These are phyloP conservation scores for Myotis davidii DNA, from an alignment of 2,113 vertebrate genomes.

Conservation along the genomic window DNA sequence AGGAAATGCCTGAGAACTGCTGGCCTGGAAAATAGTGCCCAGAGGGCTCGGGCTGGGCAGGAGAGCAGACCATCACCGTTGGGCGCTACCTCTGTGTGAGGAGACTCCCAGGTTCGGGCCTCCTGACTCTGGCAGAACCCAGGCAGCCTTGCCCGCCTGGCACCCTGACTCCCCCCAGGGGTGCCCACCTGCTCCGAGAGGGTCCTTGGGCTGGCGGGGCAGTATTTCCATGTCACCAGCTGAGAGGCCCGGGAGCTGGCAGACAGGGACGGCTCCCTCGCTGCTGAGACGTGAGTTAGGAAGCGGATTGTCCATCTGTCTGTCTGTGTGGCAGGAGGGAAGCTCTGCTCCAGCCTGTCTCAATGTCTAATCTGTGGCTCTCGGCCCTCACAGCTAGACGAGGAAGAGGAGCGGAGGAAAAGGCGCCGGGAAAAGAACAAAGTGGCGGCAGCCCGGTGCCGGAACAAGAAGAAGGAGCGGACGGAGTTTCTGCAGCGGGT, in stretches of 20 bases:
- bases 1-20: conserved; percentile 53
- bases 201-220: background rate
- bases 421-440: conserved; percentile 98
- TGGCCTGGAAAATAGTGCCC: conserved; percentile 53
- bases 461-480: conserved; percentile 98
- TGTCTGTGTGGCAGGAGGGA: background rate
- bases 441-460: conserved; percentile 96
- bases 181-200: background rate
- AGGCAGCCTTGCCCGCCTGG: background rate
- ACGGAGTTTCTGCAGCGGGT: conserved; percentile 97
- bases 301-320: background rate
- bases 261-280: accelerated
- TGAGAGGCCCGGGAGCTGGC: background rate
- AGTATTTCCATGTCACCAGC: background rate
- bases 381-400: conserved; percentile 88
- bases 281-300: background rate
- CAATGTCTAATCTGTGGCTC: conserved; percentile 19
- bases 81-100: background rate
- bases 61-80: background rate
- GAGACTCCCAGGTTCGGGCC: background rate
- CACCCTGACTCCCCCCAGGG: background rate
- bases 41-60: background rate
- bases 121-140: background rate
- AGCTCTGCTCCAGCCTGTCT: background rate
- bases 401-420: conserved; percentile 96